A percentile compares a stretch with the other conserved stretches of the same genome.
Evolutionary conservation across 2,797 vertebrate genomes (phyloP).

Genomic region (Artibeus jamaicensis): DNA sequence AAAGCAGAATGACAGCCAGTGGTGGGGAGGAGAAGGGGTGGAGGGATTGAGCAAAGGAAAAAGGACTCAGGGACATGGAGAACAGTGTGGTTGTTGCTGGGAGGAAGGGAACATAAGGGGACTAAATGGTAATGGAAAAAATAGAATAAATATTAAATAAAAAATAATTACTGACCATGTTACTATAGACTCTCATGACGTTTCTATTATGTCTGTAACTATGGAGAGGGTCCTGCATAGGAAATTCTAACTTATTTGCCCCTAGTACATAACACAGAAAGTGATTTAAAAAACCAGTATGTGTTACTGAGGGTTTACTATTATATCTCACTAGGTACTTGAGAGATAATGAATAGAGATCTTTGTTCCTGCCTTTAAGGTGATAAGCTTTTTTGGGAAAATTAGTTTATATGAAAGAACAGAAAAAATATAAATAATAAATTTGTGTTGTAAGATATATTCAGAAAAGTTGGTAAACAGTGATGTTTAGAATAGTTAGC

Average conservation of each 20-base stretch:
- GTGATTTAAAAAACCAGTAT: neutral
- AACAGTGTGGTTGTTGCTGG: too few species aligned
- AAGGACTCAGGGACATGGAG: too few species aligned
- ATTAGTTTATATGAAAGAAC: slow-evolving; percentile 8
- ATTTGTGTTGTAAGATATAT: neutral
- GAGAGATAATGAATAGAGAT: neutral
- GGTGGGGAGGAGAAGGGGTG: too few species aligned
- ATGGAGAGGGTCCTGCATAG: neutral
- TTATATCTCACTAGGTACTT: neutral
- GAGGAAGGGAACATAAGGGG: too few species aligned
- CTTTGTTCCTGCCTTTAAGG: slow-evolving; percentile 26
- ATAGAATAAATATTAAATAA: too few species aligned
- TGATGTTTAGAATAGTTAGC: neutral
- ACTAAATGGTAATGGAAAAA: too few species aligned
- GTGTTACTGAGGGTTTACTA: slow-evolving; percentile 2
- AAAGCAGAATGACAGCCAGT: too few species aligned
- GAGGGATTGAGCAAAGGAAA: too few species aligned
- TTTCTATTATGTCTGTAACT: neutral
- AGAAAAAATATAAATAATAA: slow-evolving; percentile 10
- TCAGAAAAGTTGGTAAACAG: slow-evolving; percentile 26
- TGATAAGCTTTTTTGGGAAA: slow-evolving; percentile 21
- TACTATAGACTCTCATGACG: neutral
- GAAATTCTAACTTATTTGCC: neutral
- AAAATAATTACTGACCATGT: neutral
- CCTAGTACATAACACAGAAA: neutral